These are phyloP conservation scores for Ditula angustiorana DNA, from an alignment of 2,888 invertebrate species.

Conservation along the genomic window DNA sequence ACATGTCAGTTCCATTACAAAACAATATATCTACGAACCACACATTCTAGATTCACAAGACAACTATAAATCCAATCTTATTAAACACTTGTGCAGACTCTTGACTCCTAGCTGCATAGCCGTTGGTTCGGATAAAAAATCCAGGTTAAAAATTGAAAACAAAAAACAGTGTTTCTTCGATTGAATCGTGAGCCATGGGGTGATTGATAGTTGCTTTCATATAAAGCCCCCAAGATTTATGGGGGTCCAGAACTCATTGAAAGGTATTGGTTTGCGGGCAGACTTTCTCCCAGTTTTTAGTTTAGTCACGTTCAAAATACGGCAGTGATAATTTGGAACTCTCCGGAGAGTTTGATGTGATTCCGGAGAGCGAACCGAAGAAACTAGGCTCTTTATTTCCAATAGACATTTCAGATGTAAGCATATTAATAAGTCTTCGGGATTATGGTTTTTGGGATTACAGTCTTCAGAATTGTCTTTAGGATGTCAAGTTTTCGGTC, in stretches of 20 bases:
- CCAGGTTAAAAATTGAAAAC: not conserved
- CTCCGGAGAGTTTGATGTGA: not conserved
- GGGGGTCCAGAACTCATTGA: conserved; percentile 14
- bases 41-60: no score
- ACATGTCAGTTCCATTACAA: no score
- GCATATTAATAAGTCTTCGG: no score
- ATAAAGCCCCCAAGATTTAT: conserved; percentile 28
- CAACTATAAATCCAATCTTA: no score
- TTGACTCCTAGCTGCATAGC: not conserved
- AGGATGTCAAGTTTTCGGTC: no score
- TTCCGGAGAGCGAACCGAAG: no score
- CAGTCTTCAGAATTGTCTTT: no score
- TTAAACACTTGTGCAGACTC: not conserved
- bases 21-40: no score
- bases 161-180: conserved; percentile 14
- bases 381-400: no score
- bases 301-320: conserved; percentile 17
- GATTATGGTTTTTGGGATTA: no score
- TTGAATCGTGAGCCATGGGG: conserved; percentile 2
- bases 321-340: not conserved
- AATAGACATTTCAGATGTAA: no score
- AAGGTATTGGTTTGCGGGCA: conserved; percentile 2
- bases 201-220: conserved; percentile 22
- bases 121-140: not conserved
- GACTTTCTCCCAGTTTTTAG: conserved; percentile 2